A percentile compares a stretch with the other conserved stretches of the same genome.
Conservation (phyloP, 2,797 vertebrate species). For the Hemitrygon akajei region DNA sequence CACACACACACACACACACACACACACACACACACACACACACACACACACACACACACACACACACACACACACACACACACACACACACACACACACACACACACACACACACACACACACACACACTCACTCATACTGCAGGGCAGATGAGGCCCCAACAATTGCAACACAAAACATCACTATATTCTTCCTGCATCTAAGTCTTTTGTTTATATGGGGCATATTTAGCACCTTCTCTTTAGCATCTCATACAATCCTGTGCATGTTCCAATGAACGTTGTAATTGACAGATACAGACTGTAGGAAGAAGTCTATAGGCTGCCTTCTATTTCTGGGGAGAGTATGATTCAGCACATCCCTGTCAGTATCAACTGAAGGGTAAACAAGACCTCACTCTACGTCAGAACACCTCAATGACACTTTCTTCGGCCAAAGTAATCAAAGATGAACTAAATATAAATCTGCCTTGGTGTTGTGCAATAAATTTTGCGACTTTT, state of each 20-base stretch:
- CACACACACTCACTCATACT: no score
- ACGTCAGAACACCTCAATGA: neutral
- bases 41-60: no score
- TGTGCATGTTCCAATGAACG: neutral
- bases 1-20: no score
- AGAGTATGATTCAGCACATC: neutral
- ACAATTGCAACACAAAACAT: neutral
- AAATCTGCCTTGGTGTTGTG: neutral
- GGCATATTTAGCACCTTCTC: neutral
- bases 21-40: no score
- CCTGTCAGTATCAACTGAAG: neutral
- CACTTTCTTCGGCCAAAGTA: neutral
- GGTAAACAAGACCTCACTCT: neutral
- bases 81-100: no score
- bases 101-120: no score
- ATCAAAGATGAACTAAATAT: neutral
- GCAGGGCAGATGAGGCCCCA: neutral
- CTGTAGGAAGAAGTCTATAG: neutral
- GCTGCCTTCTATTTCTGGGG: neutral
- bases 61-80: no score
- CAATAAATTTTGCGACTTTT: neutral
- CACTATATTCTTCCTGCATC: neutral
- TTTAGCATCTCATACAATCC: neutral
- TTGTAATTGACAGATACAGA: neutral
- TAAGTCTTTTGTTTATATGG: neutral